phyloP scores from a whole-genome alignment of 2,113 vertebrate species.

The Opisthocomus hoazin region DNA sequence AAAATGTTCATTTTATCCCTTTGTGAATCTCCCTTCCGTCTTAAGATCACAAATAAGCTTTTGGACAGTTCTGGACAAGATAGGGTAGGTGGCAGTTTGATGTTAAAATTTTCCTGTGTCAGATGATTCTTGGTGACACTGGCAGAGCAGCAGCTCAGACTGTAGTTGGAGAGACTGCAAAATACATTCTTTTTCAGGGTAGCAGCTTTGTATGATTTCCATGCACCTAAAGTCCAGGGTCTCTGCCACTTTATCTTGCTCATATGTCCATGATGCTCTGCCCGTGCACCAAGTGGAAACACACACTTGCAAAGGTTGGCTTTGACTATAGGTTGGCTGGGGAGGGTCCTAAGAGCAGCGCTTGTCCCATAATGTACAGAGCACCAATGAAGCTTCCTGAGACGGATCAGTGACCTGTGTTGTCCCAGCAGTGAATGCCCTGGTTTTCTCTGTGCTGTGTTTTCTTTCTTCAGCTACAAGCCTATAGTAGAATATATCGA shows the following conservation, averaged over 20 bases:
- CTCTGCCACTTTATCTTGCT: background rate
- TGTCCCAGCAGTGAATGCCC: background rate
- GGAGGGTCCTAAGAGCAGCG: background rate
- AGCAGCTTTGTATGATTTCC: background rate
- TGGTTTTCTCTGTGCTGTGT: background rate
- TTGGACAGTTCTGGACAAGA: background rate
- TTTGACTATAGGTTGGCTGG: fast-evolving
- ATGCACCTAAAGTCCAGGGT: fast-evolving
- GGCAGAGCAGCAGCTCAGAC: background rate
- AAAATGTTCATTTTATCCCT: background rate
- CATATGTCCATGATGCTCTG: fast-evolving
- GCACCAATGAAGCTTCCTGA: background rate
- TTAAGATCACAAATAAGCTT: background rate
- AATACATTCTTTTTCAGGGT: fast-evolving
- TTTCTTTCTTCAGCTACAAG: slow-evolving; percentile 70
- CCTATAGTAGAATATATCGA: slow-evolving; percentile 83
- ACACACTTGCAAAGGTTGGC: background rate
- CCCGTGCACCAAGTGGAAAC: background rate
- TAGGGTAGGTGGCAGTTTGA: background rate
- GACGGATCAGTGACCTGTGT: too few species aligned
- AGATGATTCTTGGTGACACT: background rate
- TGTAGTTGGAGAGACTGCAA: background rate
- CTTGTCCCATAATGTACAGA: fast-evolving
- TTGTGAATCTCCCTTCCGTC: background rate
- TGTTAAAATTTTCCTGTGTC: fast-evolving